Evolutionary conservation across 2,797 vertebrate species (phyloP).

Genomic region (Xenops minutus): DNA sequence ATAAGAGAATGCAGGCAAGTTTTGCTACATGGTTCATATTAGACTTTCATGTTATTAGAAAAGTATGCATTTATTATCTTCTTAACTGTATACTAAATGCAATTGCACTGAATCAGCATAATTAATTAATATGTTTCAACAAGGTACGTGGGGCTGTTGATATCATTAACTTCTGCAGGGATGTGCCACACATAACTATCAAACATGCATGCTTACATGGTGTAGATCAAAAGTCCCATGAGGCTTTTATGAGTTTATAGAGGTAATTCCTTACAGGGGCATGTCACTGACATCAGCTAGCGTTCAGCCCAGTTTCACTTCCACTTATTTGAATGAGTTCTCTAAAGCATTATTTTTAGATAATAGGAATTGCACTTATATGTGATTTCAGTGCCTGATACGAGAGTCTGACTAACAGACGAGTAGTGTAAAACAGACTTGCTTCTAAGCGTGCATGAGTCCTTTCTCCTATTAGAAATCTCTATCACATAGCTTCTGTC

Average conservation of each 20-base stretch:
- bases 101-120: background rate
- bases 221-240: background rate
- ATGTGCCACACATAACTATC: background rate
- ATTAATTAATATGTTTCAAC: background rate
- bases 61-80: background rate
- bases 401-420: background rate
- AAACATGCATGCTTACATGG: background rate
- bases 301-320: background rate
- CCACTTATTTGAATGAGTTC: background rate
- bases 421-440: background rate
- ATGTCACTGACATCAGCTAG: background rate
- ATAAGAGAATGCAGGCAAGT: constrained; percentile 95
- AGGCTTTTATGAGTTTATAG: background rate
- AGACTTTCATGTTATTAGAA: background rate
- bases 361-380: background rate
- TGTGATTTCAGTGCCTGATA: background rate
- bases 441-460: accelerated
- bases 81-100: background rate
- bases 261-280: background rate
- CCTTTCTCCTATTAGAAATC: background rate
- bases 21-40: background rate
- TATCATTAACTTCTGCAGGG: background rate
- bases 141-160: too few relatives aligned
- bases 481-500: background rate
- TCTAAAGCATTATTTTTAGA: background rate